Base-by-base conservation (phyloP, 2,797 vertebrate genomes). In the Steatocranus sp. region DNA sequence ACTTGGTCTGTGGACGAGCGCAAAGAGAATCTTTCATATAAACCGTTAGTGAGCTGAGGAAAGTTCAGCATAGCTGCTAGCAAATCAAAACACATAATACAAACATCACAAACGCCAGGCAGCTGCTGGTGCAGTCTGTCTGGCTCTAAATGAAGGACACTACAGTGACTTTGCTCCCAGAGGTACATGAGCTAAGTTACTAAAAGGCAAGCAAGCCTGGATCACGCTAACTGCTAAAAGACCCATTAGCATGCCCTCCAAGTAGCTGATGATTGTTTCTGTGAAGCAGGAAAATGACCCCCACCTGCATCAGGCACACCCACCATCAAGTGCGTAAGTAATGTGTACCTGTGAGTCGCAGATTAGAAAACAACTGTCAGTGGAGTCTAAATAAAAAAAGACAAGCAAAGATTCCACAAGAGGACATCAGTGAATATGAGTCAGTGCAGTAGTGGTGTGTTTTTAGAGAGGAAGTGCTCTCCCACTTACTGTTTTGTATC, bases 1-100 rank as follows among this genome's bases (percentile, higher is more conserved):
- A 99, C 97, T 76, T 96, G 96, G 94, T 99, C 98, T 99, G 96
- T 75, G 92, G 90, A 78, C 0, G 10, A 25, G 9, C 6, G 15
- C 66, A 73, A 48, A 70, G 38, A 46, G 23, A 70, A 48, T 30
- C 3, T 30, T 73, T 48, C 43, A 68, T 30, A 43, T 23, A 25
- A 66, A 66, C 5, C 0, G 20, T 25, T 43, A 41, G 63, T 15
- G n/a, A 68, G 20, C 36, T 17, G 20, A 41, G 63, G 23, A 43
- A 68, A 25, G 36, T 43, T 68, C 34, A 66, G n/a, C 32, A 36
- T 61, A 61, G 58, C 11, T 63, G 58, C 38, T 27, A 0, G 66
- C 1, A 17, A 70, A 70, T 70, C 66, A 46, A 48, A 46, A 30
- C 4, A 30, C 41, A 46, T 30, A 1, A 46, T 48, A 25, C 23